phyloP scores from a whole-genome alignment of 1,140 invertebrate genomes.

The Seison nebaliae region DNA sequence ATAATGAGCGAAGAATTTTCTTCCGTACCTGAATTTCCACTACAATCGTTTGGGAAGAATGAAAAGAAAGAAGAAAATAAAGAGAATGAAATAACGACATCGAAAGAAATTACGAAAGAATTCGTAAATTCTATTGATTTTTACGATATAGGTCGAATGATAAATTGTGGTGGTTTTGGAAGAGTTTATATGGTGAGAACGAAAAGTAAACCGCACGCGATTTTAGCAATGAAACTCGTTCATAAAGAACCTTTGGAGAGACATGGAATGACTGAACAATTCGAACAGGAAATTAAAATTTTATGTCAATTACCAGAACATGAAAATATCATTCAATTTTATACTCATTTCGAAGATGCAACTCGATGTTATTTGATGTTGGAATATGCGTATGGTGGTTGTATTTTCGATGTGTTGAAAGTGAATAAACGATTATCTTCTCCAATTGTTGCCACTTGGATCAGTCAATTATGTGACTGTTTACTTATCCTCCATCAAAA shows the following conservation, averaged over 20 bases:
- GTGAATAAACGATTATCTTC: constrained; percentile 33
- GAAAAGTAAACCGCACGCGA: constrained; percentile 58
- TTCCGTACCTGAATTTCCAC: too few species aligned
- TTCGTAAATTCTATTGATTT: too few species aligned
- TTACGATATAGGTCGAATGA: constrained; percentile 70
- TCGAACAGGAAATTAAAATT: constrained; percentile 67
- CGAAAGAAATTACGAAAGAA: too few species aligned
- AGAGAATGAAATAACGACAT: too few species aligned
- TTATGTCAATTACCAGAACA: constrained; percentile 66
- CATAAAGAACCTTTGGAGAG: constrained; percentile 69
- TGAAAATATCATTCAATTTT: constrained; percentile 58
- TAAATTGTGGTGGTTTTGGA: constrained; percentile 93
- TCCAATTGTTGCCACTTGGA: constrained; percentile 33
- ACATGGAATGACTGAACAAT: constrained; percentile 65
- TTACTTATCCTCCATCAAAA: constrained; percentile 67
- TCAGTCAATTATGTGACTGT: constrained; percentile 57
- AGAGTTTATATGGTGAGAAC: constrained; percentile 85
- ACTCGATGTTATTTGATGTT: constrained; percentile 61
- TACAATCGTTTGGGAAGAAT: too few species aligned
- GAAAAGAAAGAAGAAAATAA: too few species aligned
- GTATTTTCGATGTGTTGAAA: constrained; percentile 42
- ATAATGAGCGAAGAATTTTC: too few species aligned
- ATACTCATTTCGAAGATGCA: constrained; percentile 69
- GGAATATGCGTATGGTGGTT: constrained; percentile 65
- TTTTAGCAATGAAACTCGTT: constrained; percentile 54